Conservation (phyloP, 2,888 invertebrate species). For the Tetheella fluctuosa region DNA sequence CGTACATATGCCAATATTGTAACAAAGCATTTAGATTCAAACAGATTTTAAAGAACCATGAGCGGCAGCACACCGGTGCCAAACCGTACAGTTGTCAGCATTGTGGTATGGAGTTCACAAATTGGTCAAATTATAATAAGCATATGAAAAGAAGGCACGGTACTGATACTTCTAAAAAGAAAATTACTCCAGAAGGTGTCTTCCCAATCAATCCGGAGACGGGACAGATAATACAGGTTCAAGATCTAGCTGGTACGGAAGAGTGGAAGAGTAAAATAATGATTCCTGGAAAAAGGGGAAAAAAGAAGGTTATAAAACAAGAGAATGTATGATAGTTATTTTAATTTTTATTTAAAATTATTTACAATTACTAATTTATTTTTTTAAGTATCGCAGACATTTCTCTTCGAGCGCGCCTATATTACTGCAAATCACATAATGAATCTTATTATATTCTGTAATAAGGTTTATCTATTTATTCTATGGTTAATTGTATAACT, state of each 20-base stretch:
- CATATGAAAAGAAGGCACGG: slow-evolving; percentile 91
- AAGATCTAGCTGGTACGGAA: slow-evolving; percentile 63
- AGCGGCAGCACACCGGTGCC: slow-evolving; percentile 88
- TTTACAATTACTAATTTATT: too few relatives aligned
- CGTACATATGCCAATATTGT: slow-evolving; percentile 90
- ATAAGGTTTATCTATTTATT: too few relatives aligned
- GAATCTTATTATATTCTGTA: too few relatives aligned
- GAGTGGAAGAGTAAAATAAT: slow-evolving; percentile 77
- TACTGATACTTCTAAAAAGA: slow-evolving; percentile 74
- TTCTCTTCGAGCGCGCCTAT: too few relatives aligned
- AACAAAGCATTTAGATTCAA: slow-evolving; percentile 90
- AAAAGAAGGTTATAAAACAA: slow-evolving; percentile 61
- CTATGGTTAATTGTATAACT: too few relatives aligned
- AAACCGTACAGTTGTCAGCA: slow-evolving; percentile 89
- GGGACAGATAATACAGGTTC: slow-evolving; percentile 66
- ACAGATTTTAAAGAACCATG: slow-evolving; percentile 89
- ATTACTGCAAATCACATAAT: too few relatives aligned
- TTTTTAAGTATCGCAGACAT: too few relatives aligned
- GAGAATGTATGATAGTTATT: slow-evolving; percentile 39
- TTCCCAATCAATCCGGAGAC: slow-evolving; percentile 76
- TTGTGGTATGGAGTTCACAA: slow-evolving; percentile 89
- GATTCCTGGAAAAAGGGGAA: slow-evolving; percentile 72
- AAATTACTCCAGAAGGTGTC: slow-evolving; percentile 82
- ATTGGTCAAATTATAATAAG: slow-evolving; percentile 93
- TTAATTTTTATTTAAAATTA: background rate